phyloP scores from a whole-genome alignment of 2,797 vertebrate species.

The Phataginus tetradactyla region DNA sequence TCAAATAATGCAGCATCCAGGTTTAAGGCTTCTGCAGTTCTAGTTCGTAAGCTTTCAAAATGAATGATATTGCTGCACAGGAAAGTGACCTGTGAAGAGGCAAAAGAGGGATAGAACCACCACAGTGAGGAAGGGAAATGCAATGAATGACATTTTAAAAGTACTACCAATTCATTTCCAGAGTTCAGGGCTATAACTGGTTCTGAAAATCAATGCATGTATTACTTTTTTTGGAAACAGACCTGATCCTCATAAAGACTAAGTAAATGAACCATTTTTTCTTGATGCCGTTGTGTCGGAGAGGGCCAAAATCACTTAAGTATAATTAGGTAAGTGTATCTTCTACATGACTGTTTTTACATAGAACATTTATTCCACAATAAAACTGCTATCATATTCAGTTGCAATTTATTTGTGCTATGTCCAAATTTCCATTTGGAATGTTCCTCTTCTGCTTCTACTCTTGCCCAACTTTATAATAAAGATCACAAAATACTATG shows the following conservation, averaged over 20 bases:
- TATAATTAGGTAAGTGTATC: neutral
- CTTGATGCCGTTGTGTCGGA: neutral
- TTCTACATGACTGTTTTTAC: neutral
- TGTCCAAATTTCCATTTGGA: conserved; percentile 8
- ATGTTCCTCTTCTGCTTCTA: conserved; percentile 19
- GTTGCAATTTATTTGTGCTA: neutral
- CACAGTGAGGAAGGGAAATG: neutral
- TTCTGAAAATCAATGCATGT: neutral
- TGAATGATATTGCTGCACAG: conserved; percentile 98
- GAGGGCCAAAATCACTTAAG: neutral
- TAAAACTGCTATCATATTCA: neutral
- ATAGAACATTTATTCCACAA: neutral
- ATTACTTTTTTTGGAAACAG: neutral
- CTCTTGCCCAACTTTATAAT: neutral
- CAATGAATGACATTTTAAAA: neutral
- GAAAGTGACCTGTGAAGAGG: conserved; percentile 91
- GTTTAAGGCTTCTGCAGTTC: conserved; percentile 95
- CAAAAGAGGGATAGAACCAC: neutral
- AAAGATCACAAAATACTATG: neutral
- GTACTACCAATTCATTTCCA: neutral
- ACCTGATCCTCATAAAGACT: neutral
- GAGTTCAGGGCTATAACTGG: neutral
- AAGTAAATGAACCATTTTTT: conserved; percentile 27
- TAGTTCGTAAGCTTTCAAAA: conserved; percentile 97
- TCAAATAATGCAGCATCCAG: conserved; percentile 95